A percentile compares a stretch with the other conserved stretches of the same genome.
phyloP scores from a whole-genome alignment of 2,113 vertebrate species.

The Canis aureus region DNA sequence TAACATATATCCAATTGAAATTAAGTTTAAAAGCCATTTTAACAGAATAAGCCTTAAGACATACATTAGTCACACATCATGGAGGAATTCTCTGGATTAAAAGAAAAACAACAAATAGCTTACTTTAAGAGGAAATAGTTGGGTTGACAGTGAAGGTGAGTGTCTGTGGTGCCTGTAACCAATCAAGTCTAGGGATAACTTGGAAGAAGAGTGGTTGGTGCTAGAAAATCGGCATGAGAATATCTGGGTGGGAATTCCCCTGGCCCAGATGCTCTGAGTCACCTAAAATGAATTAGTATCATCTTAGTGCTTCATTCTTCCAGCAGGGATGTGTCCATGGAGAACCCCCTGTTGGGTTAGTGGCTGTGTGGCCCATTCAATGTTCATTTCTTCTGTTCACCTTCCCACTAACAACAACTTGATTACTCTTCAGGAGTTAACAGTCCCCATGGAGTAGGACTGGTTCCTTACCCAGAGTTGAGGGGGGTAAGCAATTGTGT shows the following conservation, averaged over 20 bases:
- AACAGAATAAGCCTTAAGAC: conserved; percentile 34
- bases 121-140: conserved; percentile 59
- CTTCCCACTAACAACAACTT: neutral
- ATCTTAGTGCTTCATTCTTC: neutral
- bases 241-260: neutral
- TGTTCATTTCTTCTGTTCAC: neutral
- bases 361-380: neutral
- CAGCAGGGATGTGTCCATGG: neutral
- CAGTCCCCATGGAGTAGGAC: neutral
- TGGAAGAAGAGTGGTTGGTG: neutral
- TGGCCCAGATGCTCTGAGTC: neutral
- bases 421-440: neutral
- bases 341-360: neutral
- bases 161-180: neutral
- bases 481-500: neutral
- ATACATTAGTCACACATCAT: neutral
- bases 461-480: neutral
- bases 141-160: neutral
- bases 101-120: conserved; percentile 43
- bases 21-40: conserved; percentile 49
- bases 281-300: conserved; percentile 10
- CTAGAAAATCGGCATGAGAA: neutral
- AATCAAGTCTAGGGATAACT: conserved; percentile 3
- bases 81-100: neutral
- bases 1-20: conserved; percentile 4